Base-by-base conservation (phyloP, 2,797 vertebrate genomes). In the Tarsius wallacei region DNA sequence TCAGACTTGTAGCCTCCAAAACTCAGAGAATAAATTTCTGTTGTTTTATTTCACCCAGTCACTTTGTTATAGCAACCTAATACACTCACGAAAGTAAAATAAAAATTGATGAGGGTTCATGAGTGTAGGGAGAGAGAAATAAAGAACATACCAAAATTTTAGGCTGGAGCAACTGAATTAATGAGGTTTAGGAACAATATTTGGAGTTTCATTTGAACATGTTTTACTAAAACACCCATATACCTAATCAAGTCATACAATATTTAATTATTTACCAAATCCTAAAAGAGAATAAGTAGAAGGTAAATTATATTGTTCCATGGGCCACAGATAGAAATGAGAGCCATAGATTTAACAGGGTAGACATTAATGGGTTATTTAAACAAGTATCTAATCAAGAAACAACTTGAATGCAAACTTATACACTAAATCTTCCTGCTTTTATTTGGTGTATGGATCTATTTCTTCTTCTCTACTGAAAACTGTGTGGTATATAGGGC, bases 231-330 rank as follows among this genome's bases (percentile, higher is more conserved):
- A 87, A 74, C 28, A 81, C 71, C 28, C 19, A 11, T 63, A 47
- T 47, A 59, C 4, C 33, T 78, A 83, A 71, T 26, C 16, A 31
- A 93, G 66, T 7, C 33, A 55, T 76, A 51, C 8, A 90, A 57
- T 57, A 84, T 78, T 90, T 76, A 78, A 24, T 73, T 78, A 74
- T 22, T 88, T 89, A 55, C 28, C 71, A 91, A 89, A 80, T 86
- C 22, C 71, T 78, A 83, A 64, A 74, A 24, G 33, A 94, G 17
- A 86, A 21, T 17, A 78, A 78, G 1, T 31, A 2, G 51, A 84
- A 96, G n/a, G 10, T 64, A 86, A 95, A 61, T 33, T 91, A 51
- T 26, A 49, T 0, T 28, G 21, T 49, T 61, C 11, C 33, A 31
- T 22, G 19, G 4, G 13, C 15, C 6, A 5, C 63, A 91, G 63